phyloP scores from a whole-genome alignment of 2,797 vertebrate species.

The Notoglanidium macrostoma region DNA sequence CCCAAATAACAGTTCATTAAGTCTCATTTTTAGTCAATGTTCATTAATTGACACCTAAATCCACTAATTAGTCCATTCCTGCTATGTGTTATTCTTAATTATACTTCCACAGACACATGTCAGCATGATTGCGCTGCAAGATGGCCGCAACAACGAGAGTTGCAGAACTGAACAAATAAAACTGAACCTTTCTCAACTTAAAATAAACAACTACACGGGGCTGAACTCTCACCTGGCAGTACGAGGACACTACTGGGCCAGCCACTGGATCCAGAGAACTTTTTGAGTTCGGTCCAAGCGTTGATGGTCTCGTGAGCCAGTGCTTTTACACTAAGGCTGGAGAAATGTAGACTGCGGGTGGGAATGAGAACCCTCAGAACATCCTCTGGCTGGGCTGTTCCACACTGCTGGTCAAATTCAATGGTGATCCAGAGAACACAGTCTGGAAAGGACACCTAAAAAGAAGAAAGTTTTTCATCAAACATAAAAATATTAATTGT shows the following conservation, averaged over 20 bases:
- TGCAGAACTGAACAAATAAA: no score
- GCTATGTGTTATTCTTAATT: not conserved
- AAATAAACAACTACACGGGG: not conserved
- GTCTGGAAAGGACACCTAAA: constrained; percentile 93
- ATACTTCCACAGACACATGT: not conserved
- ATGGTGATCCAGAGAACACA: constrained; percentile 97
- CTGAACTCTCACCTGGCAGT: constrained; percentile 82
- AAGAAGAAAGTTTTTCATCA: not conserved
- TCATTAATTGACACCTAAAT: not conserved
- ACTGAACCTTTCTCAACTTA: not conserved
- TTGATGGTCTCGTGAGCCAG: constrained; percentile 92
- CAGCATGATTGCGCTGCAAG: not conserved
- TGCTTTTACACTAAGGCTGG: constrained; percentile 86
- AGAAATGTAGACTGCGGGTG: constrained; percentile 84
- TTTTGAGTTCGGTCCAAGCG: constrained; percentile 96
- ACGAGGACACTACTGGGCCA: constrained; percentile 96
- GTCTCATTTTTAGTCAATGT: not conserved
- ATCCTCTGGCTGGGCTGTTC: constrained; percentile 97
- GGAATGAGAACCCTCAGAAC: constrained; percentile 94
- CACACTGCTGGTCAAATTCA: constrained; percentile 95
- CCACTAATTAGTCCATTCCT: not conserved
- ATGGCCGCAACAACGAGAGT: no score
- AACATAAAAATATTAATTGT: not conserved
- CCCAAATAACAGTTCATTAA: not conserved
- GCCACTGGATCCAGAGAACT: constrained; percentile 90